Evolutionary conservation across 2,113 vertebrate species (phyloP).

Genomic region (Pyxicephalus adspersus): DNA sequence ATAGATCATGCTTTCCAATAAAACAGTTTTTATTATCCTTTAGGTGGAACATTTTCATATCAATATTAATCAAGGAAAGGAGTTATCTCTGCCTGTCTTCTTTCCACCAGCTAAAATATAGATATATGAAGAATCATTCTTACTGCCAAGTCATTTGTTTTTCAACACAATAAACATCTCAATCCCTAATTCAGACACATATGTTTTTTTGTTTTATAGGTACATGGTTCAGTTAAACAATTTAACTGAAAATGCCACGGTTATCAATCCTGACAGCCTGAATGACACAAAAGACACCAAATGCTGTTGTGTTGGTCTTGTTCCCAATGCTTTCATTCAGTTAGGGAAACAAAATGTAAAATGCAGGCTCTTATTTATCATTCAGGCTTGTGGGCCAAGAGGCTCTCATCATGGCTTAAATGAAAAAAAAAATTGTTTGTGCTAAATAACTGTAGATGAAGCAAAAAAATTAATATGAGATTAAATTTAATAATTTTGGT

Average conservation of each 20-base stretch:
- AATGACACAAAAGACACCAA: slow-evolving; percentile 52
- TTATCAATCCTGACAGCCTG: slow-evolving; percentile 42
- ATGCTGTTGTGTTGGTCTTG: slow-evolving; percentile 49
- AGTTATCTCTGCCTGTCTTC: not conserved
- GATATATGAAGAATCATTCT: not conserved
- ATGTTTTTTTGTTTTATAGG: slow-evolving; percentile 31
- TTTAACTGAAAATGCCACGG: slow-evolving; percentile 37
- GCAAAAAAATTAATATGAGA: too few species aligned
- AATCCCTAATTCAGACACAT: slow-evolving; percentile 18
- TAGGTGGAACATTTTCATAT: slow-evolving; percentile 31
- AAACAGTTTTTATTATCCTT: slow-evolving; percentile 25
- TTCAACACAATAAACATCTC: slow-evolving; percentile 6
- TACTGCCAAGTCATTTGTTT: not conserved
- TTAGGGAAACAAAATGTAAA: slow-evolving; percentile 52
- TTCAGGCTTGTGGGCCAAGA: slow-evolving; percentile 45
- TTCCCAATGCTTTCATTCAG: slow-evolving; percentile 52
- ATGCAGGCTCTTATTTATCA: slow-evolving; percentile 48
- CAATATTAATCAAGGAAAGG: slow-evolving; percentile 22
- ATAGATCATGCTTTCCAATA: slow-evolving; percentile 47
- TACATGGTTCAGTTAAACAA: slow-evolving; percentile 43
- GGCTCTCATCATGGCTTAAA: slow-evolving; percentile 2
- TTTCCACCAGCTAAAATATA: not conserved
- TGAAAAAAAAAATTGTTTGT: too few species aligned
- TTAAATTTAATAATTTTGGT: too few species aligned
- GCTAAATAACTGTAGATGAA: too few species aligned